A percentile compares a stretch with the other conserved stretches of the same genome.
phyloP scores from a whole-genome alignment of 2,888 invertebrate genomes.

The Hyles lineata region DNA sequence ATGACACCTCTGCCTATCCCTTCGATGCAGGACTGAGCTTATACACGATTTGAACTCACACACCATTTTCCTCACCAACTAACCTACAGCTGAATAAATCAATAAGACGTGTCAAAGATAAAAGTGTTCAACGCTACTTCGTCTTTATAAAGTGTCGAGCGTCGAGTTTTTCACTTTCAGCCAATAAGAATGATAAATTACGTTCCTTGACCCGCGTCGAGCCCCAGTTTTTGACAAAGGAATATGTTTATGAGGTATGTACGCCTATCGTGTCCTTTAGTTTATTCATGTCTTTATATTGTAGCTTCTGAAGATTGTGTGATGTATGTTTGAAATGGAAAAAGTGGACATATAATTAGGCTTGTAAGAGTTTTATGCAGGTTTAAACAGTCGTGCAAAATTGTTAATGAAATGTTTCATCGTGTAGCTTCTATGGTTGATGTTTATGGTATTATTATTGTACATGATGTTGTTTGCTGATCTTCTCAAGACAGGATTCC shows the following conservation, averaged over 20 bases:
- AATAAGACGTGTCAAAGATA: slow-evolving; percentile 9
- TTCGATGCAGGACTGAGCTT: no score
- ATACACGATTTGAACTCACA: neutral
- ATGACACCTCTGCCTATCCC: no score
- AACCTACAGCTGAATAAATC: neutral
- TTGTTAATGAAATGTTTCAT: no score
- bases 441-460: no score
- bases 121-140: slow-evolving; percentile 14
- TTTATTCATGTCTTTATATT: neutral
- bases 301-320: neutral
- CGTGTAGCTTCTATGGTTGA: no score
- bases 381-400: no score
- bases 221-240: slow-evolving; percentile 19
- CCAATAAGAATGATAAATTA: slow-evolving; percentile 27
- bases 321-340: neutral
- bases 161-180: slow-evolving; percentile 25
- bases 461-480: no score
- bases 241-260: slow-evolving; percentile 14
- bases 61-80: neutral
- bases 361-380: no score
- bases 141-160: slow-evolving; percentile 25
- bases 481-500: no score
- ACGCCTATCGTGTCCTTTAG: neutral
- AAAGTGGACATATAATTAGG: no score
- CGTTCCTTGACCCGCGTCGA: slow-evolving; percentile 18